These are phyloP conservation scores for Eriosoma lanigerum DNA, from an alignment of 1,140 invertebrate species.

Conservation along the genomic window DNA sequence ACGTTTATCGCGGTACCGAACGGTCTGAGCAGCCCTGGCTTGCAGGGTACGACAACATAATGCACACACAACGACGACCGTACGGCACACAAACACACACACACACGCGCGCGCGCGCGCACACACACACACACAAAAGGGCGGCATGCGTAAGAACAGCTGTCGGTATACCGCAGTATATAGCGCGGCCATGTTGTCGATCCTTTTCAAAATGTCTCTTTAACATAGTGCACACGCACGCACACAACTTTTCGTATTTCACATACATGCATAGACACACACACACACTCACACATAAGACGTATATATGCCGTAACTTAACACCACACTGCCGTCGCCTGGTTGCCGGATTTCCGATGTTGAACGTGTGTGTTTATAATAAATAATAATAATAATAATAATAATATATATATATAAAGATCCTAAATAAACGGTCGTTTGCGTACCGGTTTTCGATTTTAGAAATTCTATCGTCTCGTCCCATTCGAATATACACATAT, in stretches of 20 bases:
- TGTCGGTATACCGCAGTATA: slow-evolving; percentile 41
- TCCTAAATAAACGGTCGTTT: slow-evolving; percentile 24
- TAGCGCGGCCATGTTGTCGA: slow-evolving; percentile 48
- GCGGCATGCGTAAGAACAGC: slow-evolving; percentile 49
- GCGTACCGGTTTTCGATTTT: slow-evolving; percentile 24
- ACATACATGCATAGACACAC: not conserved
- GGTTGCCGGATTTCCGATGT: slow-evolving; percentile 49
- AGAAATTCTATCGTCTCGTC: not conserved
- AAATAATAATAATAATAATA: too few species aligned
- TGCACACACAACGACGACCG: slow-evolving; percentile 14
- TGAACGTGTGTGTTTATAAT: not conserved
- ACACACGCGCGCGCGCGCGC: not conserved
- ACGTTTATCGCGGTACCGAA: not conserved
- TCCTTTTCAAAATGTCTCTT: slow-evolving; percentile 52
- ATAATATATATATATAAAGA: not conserved
- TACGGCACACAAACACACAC: not conserved
- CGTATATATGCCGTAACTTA: slow-evolving; percentile 40
- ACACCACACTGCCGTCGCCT: slow-evolving; percentile 43
- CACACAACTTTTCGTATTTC: slow-evolving; percentile 43
- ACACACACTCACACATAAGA: not conserved
- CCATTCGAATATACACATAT: not conserved
- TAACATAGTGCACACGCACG: slow-evolving; percentile 39
- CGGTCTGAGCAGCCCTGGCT: slow-evolving; percentile 45
- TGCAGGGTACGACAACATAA: slow-evolving; percentile 46
- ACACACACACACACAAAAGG: slow-evolving; percentile 43